These are phyloP conservation scores for Sarcoramphus papa DNA, from an alignment of 2,797 vertebrate genomes.

Conservation along the genomic window DNA sequence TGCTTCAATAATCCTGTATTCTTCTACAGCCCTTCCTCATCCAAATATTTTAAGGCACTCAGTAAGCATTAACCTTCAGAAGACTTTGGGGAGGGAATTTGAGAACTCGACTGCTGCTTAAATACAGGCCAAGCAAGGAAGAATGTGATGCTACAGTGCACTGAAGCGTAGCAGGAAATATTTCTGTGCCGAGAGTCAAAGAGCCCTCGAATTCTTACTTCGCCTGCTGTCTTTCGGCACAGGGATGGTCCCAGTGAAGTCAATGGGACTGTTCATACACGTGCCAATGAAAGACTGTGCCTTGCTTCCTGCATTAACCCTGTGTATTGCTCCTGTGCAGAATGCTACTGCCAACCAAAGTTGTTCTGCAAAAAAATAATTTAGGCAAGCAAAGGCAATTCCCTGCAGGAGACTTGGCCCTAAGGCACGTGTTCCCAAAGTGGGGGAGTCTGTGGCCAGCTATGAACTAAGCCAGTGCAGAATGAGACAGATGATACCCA, in stretches of 20 bases:
- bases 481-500: too few species aligned
- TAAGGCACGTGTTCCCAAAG: not conserved
- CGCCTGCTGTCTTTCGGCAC: not conserved
- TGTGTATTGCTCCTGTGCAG: not conserved
- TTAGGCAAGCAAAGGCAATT: not conserved
- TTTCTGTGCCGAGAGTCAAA: not conserved
- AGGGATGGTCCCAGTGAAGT: not conserved
- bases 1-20: not conserved
- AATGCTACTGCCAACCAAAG: not conserved
- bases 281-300: fast-evolving
- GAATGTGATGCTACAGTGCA: not conserved
- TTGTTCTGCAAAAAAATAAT: not conserved
- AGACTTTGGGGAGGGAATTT: not conserved
- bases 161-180: not conserved
- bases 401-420: not conserved
- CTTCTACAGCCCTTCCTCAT: not conserved
- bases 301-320: not conserved
- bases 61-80: not conserved
- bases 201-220: not conserved
- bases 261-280: fast-evolving
- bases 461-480: not conserved
- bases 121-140: not conserved
- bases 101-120: not conserved
- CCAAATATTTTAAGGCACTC: not conserved
- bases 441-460: not conserved